Base-by-base conservation (phyloP, 1,140 invertebrate species). In the Orius insidiosus region DNA sequence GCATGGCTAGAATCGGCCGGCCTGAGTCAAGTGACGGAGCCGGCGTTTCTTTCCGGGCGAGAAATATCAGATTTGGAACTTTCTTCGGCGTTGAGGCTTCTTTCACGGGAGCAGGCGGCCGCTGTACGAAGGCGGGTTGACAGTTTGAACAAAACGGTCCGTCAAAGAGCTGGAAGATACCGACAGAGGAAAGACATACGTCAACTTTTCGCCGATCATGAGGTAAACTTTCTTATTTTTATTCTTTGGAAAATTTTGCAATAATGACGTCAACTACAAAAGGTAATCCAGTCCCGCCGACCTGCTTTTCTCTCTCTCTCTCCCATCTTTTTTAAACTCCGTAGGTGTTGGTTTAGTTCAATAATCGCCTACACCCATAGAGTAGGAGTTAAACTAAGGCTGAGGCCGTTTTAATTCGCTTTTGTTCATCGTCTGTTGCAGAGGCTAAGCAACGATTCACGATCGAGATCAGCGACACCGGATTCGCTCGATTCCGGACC, bases 401-500 rank as follows among this genome's bases (percentile, higher is more conserved):
- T 24, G 24, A 24, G 24, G 24, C 24, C 7, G 24, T 24, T 24
- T 24, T 24, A 24, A 24, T 24, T 24, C 24, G 24, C 24, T 24
- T 24, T 24, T 24, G 24, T 24, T 24, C 24, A 7, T 24, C 3
- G 24, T 7, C 24, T 24, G 24, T 43, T 43, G 24, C 24, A 43
- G 41, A 18, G 41, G 31, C 18, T 43, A 6, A 78, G 76, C 59
- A 77, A 72, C 30, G 75, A 75, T 19, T 76, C 81, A 38, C 66
- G 83, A 61, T 86, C 82, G 48, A 74, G 83, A 38, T 85, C 81
- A 59, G 83, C 82, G 41, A 87, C 83, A n/a, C 83, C 83, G 36
- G 83, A 88, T 65, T 86, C 82, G 1, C 60, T 87, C 54, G 83
- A 86, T 62, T 82, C 78, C 6, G 64, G 72, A 54, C 71, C 72